A percentile compares a stretch with the other conserved stretches of the same genome.
These are phyloP conservation scores for Bombycilla garrulus DNA, from an alignment of 2,113 vertebrate species.

Conservation along the genomic window DNA sequence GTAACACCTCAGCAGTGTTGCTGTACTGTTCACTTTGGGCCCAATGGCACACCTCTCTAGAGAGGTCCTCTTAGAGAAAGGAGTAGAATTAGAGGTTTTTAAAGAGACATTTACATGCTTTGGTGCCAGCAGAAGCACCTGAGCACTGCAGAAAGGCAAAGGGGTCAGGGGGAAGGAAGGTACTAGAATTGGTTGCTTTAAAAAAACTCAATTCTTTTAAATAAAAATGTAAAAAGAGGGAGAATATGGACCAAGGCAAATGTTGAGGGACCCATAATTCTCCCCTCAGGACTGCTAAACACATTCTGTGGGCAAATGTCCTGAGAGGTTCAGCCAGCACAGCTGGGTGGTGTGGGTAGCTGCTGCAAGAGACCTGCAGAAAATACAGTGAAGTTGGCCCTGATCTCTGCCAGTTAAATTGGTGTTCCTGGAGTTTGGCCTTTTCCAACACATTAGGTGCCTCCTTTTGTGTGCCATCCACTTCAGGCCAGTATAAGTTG, in stretches of 20 bases:
- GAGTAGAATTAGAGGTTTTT: background rate
- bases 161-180: background rate
- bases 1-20: background rate
- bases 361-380: background rate
- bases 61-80: background rate
- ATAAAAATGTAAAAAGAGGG: background rate
- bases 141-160: background rate
- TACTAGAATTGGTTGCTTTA: background rate
- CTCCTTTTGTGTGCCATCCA: background rate
- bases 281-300: background rate
- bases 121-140: background rate
- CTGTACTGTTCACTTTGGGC: background rate
- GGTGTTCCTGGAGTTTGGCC: background rate
- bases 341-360: background rate
- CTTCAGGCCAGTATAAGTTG: background rate
- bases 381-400: background rate
- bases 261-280: background rate
- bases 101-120: background rate
- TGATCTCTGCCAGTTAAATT: background rate
- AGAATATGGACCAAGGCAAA: background rate
- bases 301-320: background rate
- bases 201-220: background rate
- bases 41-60: background rate
- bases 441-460: background rate
- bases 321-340: accelerated